Conservation (phyloP, 1,140 invertebrate genomes). For the Gonatopus flavifemur region DNA sequence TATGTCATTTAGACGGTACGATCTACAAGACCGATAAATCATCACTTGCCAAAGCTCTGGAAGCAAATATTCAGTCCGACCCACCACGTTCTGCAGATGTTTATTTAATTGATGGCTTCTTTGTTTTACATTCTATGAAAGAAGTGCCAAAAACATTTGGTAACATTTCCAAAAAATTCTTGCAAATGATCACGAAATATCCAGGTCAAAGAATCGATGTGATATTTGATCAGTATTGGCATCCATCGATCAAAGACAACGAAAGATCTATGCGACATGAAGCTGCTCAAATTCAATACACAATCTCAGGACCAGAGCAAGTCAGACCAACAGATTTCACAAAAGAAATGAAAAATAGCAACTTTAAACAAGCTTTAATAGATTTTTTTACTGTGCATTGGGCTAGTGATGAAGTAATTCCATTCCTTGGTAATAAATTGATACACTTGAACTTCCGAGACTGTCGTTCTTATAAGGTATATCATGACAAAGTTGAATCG, state of each 20-base stretch:
- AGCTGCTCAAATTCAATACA: background rate
- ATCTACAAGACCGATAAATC: slow-evolving; percentile 23
- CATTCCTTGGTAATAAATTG: slow-evolving; percentile 1
- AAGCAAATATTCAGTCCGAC: slow-evolving; percentile 2
- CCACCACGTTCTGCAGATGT: slow-evolving; percentile 4
- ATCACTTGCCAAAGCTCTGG: too few species aligned
- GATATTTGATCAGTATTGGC: slow-evolving; percentile 7
- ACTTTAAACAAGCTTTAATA: slow-evolving; percentile 4
- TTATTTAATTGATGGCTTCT: slow-evolving; percentile 22
- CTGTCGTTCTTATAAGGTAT: background rate
- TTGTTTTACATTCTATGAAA: slow-evolving; percentile 18
- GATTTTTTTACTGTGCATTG: slow-evolving; percentile 1
- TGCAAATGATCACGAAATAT: background rate
- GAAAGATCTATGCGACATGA: slow-evolving; percentile 1
- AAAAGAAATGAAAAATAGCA: slow-evolving; percentile 2
- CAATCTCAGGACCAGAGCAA: slow-evolving; percentile 4
- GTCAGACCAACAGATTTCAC: slow-evolving; percentile 2
- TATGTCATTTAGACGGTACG: slow-evolving; percentile 27
- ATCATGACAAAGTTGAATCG: background rate
- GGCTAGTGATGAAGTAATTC: too few species aligned
- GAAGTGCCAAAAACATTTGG: slow-evolving; percentile 3
- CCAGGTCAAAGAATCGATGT: background rate
- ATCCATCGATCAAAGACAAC: slow-evolving; percentile 11
- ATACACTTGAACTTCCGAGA: background rate
- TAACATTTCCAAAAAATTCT: slow-evolving; percentile 11